These are phyloP conservation scores for Pseudochirops cupreus DNA, from an alignment of 2,797 vertebrate genomes.

Conservation along the genomic window DNA sequence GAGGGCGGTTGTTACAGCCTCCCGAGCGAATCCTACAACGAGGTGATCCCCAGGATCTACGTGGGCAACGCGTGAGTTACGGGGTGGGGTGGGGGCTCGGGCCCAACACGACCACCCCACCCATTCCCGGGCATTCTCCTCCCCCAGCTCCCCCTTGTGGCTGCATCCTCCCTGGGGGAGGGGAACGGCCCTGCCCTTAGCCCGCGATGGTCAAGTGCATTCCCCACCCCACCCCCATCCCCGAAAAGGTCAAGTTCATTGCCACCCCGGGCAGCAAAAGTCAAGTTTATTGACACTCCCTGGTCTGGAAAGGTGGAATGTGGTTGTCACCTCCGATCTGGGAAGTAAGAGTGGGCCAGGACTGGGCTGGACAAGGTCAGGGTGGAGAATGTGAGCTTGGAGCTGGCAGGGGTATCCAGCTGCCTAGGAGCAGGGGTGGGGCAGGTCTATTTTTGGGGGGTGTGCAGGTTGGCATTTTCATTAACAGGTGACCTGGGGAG, in stretches of 20 bases:
- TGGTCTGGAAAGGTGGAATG: neutral
- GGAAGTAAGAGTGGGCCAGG: neutral
- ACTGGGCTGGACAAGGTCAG: neutral
- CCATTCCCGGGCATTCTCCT: neutral
- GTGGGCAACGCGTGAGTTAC: conserved; percentile 97
- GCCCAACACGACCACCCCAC: neutral
- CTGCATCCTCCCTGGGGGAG: neutral
- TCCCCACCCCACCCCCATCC: too few species aligned
- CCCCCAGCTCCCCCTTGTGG: conserved; percentile 52
- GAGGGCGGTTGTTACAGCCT: conserved; percentile 95
- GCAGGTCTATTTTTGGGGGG: conserved; percentile 44
- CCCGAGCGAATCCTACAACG: conserved; percentile 96
- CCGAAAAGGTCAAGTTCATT: neutral
- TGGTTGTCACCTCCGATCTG: neutral
- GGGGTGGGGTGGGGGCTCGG: neutral
- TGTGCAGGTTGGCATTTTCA: conserved; percentile 52
- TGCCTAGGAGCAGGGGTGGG: neutral
- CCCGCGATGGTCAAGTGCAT: neutral
- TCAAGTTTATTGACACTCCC: neutral
- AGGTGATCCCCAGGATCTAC: conserved; percentile 95
- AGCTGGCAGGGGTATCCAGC: conserved; percentile 17
- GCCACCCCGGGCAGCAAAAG: neutral
- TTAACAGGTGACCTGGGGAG: conserved; percentile 74
- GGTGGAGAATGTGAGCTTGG: neutral
- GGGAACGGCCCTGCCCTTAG: neutral